A percentile compares a stretch with the other conserved stretches of the same genome.
Evolutionary conservation across 2,113 vertebrate species (phyloP).

Genomic region (Prietella phreatophila): DNA sequence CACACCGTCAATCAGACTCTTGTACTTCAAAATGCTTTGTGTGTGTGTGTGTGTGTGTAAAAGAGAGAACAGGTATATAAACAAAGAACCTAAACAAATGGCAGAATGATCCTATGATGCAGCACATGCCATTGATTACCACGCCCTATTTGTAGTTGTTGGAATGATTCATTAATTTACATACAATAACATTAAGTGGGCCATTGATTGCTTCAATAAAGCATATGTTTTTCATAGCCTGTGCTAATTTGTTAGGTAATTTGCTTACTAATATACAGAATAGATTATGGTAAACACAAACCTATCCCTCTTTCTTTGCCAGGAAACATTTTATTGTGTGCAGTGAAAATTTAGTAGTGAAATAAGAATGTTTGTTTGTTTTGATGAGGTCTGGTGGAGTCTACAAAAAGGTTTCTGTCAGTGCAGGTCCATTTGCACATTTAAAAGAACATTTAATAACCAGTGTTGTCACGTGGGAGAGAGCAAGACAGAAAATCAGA

Average conservation of each 20-base stretch:
- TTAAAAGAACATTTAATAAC: slow-evolving; percentile 46
- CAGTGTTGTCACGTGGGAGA: neutral
- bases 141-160: neutral
- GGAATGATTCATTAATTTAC: neutral
- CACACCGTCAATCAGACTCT: neutral
- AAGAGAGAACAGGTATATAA: neutral
- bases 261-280: neutral
- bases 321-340: neutral
- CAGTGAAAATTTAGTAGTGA: slow-evolving; percentile 4
- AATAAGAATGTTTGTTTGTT: neutral
- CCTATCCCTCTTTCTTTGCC: neutral
- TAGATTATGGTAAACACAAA: too few species aligned
- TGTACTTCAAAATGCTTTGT: neutral
- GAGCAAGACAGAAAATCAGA: neutral
- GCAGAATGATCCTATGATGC: neutral
- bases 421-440: slow-evolving; percentile 47
- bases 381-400: neutral
- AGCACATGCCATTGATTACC: neutral
- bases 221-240: neutral
- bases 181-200: too few species aligned
- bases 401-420: slow-evolving; percentile 29
- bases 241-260: neutral
- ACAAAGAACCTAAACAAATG: neutral
- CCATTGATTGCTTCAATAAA: neutral
- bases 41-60: neutral